Base-by-base conservation (phyloP, 2,888 invertebrate genomes). In the Aquatica leii region DNA sequence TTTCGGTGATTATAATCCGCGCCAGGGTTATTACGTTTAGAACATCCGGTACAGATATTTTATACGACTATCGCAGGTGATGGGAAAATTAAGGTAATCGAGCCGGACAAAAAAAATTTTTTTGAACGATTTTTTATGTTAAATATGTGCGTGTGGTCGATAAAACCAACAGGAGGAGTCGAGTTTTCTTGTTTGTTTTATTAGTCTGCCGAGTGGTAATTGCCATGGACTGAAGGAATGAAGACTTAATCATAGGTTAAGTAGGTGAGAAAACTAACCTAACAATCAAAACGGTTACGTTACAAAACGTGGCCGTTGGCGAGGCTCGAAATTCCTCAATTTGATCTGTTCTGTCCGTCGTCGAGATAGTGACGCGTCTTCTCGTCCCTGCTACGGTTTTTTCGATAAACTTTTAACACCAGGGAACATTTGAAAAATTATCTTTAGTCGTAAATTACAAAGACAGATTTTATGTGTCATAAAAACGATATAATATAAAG, bases 181-280 rank as follows among this genome's bases (percentile, higher is more conserved):
- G 18, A 41, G 50, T 53, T 35, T 17, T 34, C 40, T 55, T 62
- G 57, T 64, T 64, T 64, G 59, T 59, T 59, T 63, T 63, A 43
- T 54, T 57, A 49, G 51, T 53, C 50, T 35, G 51, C 62, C 68
- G 60, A 62, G 58, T 66, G 58, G 67, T 70, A 72, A 71, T 72
- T 68, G 66, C 69, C 48, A 62, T 18, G 57, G 62, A 66, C 68
- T 57, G 69, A 24, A 65, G 70, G 71, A 70, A 72, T 72, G 73
- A 73, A 66, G 65, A 67, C 70, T 74, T 76, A 76, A 76, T 76
- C 73, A 76, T 73, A 73, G 74, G 73, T 74, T 73, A 66, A 68
- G 69, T 72, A 76, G 76, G 76, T 75, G 76, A 76, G 76, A 76
- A 76, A 74, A 73, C 73, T 73, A n/a, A 72, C 72, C 73, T 71